A percentile compares a stretch with the other conserved stretches of the same genome.
These are phyloP conservation scores for Prosopocoilus inquinatus DNA, from an alignment of 2,888 invertebrate genomes.

Conservation along the genomic window DNA sequence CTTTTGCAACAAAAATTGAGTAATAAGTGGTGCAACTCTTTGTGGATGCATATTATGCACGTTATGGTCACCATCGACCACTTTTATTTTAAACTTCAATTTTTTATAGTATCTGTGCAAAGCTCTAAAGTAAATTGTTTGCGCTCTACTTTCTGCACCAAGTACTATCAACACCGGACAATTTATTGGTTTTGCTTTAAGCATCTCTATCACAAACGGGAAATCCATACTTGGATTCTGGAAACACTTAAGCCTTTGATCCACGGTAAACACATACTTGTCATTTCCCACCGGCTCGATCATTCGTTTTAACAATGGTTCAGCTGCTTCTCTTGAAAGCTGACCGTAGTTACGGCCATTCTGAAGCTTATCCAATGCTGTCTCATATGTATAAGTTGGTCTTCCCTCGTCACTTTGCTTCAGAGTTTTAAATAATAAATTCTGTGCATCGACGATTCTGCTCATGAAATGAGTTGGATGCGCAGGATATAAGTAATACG, in stretches of 20 bases:
- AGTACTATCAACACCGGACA: constrained; percentile 16
- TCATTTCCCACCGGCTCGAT: constrained; percentile 12
- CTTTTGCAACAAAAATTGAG: constrained; percentile 9
- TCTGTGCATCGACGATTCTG: not conserved
- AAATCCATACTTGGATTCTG: constrained; percentile 6
- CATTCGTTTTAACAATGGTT: constrained; percentile 10
- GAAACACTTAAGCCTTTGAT: constrained; percentile 11
- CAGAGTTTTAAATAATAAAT: not conserved
- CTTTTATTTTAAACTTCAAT: constrained; percentile 12
- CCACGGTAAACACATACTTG: constrained; percentile 13
- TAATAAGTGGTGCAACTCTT: constrained; percentile 13
- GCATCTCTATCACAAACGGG: constrained; percentile 3
- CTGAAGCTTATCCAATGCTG: constrained; percentile 6
- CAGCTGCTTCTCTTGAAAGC: constrained; percentile 11
- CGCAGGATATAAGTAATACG: constrained; percentile 7
- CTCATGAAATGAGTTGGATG: constrained; percentile 2
- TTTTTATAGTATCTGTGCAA: constrained; percentile 9
- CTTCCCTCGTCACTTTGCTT: constrained; percentile 4
- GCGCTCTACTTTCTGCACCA: constrained; percentile 6
- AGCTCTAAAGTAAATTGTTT: constrained; percentile 1
- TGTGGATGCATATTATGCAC: constrained; percentile 16
- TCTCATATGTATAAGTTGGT: constrained; percentile 5
- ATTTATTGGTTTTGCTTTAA: constrained; percentile 6
- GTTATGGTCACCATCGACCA: constrained; percentile 17
- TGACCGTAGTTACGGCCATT: constrained; percentile 1